phyloP scores from a whole-genome alignment of 2,113 vertebrate genomes.

The Dicerorhinus sumatrensis region DNA sequence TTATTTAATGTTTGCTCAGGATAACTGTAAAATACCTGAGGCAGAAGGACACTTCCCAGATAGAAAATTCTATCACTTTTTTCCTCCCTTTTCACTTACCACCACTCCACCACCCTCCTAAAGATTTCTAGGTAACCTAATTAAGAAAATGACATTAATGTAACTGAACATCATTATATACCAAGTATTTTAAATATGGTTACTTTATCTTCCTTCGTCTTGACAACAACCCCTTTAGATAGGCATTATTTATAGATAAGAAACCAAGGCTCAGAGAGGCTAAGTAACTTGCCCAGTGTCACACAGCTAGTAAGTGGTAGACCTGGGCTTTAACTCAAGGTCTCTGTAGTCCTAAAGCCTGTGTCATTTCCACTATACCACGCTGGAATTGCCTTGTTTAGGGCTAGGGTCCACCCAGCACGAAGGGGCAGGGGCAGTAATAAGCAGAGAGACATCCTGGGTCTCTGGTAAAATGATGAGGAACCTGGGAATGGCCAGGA shows the following conservation, averaged over 20 bases:
- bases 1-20: conserved; percentile 5
- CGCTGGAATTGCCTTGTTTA: not conserved
- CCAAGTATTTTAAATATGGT: not conserved
- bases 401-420: not conserved
- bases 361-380: not conserved
- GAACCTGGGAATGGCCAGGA: not conserved
- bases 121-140: conserved; percentile 15
- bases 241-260: not conserved
- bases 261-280: not conserved
- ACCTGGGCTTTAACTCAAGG: not conserved
- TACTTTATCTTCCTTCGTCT: conserved; percentile 23
- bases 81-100: not conserved
- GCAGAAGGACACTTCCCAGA: not conserved
- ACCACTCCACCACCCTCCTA: not conserved
- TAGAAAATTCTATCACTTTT: not conserved
- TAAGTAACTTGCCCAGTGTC: not conserved
- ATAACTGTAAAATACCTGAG: not conserved
- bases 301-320: not conserved
- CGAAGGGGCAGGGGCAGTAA: not conserved
- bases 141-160: not conserved
- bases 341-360: not conserved
- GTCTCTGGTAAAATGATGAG: not conserved
- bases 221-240: not conserved
- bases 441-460: not conserved
- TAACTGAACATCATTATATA: not conserved